A percentile compares a stretch with the other conserved stretches of the same genome.
Evolutionary conservation across 2,113 vertebrate species (phyloP).

Genomic region (Zapus hudsonius): DNA sequence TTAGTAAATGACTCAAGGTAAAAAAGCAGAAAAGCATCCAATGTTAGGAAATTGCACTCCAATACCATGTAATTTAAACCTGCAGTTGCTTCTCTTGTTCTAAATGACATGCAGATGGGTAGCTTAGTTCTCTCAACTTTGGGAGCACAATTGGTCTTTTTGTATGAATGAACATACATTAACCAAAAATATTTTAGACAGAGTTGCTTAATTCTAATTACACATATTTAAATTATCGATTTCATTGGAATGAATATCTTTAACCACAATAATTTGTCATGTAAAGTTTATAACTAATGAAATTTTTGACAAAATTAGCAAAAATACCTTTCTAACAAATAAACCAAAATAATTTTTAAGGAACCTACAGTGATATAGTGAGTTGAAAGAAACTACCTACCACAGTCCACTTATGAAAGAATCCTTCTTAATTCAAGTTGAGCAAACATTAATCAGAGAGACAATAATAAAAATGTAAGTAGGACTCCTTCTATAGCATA

Average conservation of each 20-base stretch:
- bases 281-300: constrained; percentile 70
- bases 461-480: constrained; percentile 10
- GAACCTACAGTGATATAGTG: background rate
- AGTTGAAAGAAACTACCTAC: background rate
- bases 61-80: constrained; percentile 95
- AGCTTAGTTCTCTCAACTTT: constrained; percentile 85
- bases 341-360: constrained; percentile 31
- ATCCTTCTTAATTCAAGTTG: background rate
- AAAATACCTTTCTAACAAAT: constrained; percentile 37
- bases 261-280: constrained; percentile 69
- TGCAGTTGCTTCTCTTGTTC: constrained; percentile 90
- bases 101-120: constrained; percentile 95
- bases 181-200: constrained; percentile 82
- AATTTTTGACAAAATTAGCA: constrained; percentile 55
- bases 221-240: constrained; percentile 82
- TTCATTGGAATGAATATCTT: constrained; percentile 76
- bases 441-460: background rate
- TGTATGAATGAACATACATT: constrained; percentile 83
- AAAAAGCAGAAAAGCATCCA: constrained; percentile 90
- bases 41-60: constrained; percentile 93
- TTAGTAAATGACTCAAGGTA: constrained; percentile 90
- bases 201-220: constrained; percentile 84
- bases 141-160: constrained; percentile 89
- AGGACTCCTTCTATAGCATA: background rate
- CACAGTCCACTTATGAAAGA: background rate